These are phyloP conservation scores for Monopis laevigella DNA, from an alignment of 2,888 invertebrate species.

Conservation along the genomic window DNA sequence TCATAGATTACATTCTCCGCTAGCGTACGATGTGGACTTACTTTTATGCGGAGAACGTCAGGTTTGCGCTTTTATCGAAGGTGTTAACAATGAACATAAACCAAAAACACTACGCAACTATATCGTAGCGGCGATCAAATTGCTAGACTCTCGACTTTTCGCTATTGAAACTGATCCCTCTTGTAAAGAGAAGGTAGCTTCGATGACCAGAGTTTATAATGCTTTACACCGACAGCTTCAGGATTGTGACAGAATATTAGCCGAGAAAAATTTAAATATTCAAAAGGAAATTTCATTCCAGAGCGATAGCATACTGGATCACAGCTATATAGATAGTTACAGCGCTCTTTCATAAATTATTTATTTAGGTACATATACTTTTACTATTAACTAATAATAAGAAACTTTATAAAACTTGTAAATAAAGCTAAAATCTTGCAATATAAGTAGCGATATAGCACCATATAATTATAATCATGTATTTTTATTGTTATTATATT, in stretches of 20 bases:
- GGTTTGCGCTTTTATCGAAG: slow-evolving; percentile 55
- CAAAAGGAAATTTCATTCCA: slow-evolving; percentile 29
- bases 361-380: not conserved
- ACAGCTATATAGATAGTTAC: slow-evolving; percentile 45
- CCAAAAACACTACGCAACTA: slow-evolving; percentile 59
- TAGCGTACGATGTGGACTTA: slow-evolving; percentile 60
- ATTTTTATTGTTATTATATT: no score
- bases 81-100: slow-evolving; percentile 55
- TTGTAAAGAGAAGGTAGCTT: slow-evolving; percentile 59
- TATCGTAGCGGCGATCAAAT: slow-evolving; percentile 58
- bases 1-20: slow-evolving; percentile 57
- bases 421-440: no score
- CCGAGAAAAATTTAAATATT: slow-evolving; percentile 1
- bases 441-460: no score
- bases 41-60: slow-evolving; percentile 56
- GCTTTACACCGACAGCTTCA: slow-evolving; percentile 51
- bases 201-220: slow-evolving; percentile 59
- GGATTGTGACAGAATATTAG: slow-evolving; percentile 35
- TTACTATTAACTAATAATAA: slow-evolving; percentile 24
- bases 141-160: slow-evolving; percentile 56
- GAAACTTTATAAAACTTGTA: no score
- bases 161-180: slow-evolving; percentile 59
- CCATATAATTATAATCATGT: no score
- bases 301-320: slow-evolving; percentile 40
- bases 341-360: slow-evolving; percentile 26